Evolutionary conservation across 2,113 vertebrate genomes (phyloP).

Genomic region (Oxyruncus cristatus): DNA sequence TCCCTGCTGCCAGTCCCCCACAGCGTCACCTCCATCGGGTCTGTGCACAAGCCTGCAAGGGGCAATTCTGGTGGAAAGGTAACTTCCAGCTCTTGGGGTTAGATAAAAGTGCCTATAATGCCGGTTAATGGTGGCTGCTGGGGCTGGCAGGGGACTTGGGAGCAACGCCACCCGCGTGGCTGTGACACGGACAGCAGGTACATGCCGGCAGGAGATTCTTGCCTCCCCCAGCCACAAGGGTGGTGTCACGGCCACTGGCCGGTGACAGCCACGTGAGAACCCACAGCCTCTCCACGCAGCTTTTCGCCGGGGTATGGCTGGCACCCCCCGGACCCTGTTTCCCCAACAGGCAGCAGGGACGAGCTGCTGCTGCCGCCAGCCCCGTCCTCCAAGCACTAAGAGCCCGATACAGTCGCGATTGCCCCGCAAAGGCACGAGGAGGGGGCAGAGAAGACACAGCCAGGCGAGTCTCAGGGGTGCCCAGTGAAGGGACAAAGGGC

Average conservation of each 20-base stretch:
- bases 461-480: background rate
- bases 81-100: background rate
- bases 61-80: background rate
- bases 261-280: background rate
- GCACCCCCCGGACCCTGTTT: rapidly evolving
- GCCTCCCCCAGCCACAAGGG: too few species aligned
- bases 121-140: background rate
- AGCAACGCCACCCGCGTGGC: rapidly evolving
- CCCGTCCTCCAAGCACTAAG: background rate
- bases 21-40: rapidly evolving
- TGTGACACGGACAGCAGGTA: rapidly evolving
- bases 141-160: background rate
- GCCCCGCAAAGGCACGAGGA: background rate
- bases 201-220: too few species aligned
- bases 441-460: background rate
- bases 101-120: background rate
- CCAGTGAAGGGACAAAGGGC: background rate
- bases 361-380: background rate
- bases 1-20: background rate
- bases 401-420: too few species aligned
- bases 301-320: background rate
- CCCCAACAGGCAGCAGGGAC: too few species aligned
- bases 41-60: background rate
- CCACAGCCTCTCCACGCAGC: too few species aligned
- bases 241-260: background rate